Evolutionary conservation across 2,113 vertebrate species (phyloP).

Genomic region (Speoplatyrhinus poulsoni): DNA sequence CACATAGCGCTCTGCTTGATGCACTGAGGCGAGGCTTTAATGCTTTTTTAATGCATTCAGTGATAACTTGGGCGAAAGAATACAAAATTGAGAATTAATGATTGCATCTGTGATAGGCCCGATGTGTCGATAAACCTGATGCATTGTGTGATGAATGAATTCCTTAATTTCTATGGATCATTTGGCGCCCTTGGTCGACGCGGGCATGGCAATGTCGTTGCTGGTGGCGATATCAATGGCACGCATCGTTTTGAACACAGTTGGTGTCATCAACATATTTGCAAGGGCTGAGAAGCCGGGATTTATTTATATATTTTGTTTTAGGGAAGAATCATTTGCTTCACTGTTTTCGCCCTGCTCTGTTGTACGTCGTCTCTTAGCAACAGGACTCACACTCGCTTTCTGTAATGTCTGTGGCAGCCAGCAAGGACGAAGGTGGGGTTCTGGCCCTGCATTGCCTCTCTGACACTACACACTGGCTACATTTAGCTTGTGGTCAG

Average conservation of each 20-base stretch:
- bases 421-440: constrained; percentile 48
- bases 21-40: constrained; percentile 45
- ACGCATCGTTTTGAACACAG: constrained; percentile 10
- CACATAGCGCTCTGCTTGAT: constrained; percentile 48
- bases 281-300: constrained; percentile 40
- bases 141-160: constrained; percentile 50
- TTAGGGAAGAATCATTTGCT: constrained; percentile 53
- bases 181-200: constrained; percentile 32
- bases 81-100: constrained; percentile 61
- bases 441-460: constrained; percentile 58
- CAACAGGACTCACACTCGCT: constrained; percentile 67
- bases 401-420: constrained; percentile 45
- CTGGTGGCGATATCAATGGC: constrained; percentile 7
- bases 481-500: constrained; percentile 31
- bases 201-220: constrained; percentile 13
- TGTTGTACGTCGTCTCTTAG: constrained; percentile 73
- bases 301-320: constrained; percentile 20
- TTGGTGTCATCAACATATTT: constrained; percentile 44
- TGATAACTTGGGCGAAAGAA: constrained; percentile 37
- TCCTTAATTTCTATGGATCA: constrained; percentile 53
- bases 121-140: constrained; percentile 51
- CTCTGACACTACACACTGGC: constrained; percentile 42
- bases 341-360: constrained; percentile 50
- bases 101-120: constrained; percentile 38
- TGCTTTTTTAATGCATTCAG: constrained; percentile 59